Evolutionary conservation across 2,113 vertebrate genomes (phyloP).

Genomic region (Eubucco bourcierii): DNA sequence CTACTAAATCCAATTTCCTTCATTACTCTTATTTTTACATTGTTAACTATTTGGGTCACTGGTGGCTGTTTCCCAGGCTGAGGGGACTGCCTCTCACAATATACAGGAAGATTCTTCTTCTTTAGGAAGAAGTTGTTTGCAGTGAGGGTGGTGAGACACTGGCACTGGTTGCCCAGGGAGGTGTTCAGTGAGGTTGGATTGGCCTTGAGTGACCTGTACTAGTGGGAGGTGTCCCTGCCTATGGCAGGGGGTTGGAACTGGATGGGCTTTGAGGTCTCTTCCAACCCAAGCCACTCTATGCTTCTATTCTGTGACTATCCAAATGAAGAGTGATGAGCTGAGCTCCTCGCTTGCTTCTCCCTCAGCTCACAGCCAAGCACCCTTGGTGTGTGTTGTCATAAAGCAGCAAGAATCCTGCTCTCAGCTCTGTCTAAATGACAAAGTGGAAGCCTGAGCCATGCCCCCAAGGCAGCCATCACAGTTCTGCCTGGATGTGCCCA

Average conservation of each 20-base stretch:
- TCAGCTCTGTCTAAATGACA: too few species aligned
- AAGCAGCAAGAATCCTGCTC: background rate
- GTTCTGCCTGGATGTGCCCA: rapidly evolving
- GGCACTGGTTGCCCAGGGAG: too few species aligned
- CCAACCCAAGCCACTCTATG: too few species aligned
- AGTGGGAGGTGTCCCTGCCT: too few species aligned
- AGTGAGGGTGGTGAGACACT: too few species aligned
- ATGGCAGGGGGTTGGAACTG: too few species aligned
- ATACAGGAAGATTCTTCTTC: too few species aligned
- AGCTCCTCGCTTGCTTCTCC: background rate
- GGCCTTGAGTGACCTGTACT: too few species aligned
- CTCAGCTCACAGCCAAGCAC: background rate
- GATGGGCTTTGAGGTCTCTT: too few species aligned
- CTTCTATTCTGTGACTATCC: too few species aligned
- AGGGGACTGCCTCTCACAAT: background rate
- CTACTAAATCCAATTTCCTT: background rate
- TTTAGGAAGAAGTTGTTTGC: too few species aligned
- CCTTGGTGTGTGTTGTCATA: background rate
- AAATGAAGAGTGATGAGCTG: background rate
- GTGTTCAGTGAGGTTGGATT: too few species aligned
- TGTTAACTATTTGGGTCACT: background rate
- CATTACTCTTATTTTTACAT: background rate
- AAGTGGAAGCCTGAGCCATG: background rate
- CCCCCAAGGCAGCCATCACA: background rate
- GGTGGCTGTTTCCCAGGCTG: background rate